Evolutionary conservation across 2,113 vertebrate genomes (phyloP), one percentile per base, ranked within the genome.

Genomic region (Tragelaphus scriptus): DNA sequence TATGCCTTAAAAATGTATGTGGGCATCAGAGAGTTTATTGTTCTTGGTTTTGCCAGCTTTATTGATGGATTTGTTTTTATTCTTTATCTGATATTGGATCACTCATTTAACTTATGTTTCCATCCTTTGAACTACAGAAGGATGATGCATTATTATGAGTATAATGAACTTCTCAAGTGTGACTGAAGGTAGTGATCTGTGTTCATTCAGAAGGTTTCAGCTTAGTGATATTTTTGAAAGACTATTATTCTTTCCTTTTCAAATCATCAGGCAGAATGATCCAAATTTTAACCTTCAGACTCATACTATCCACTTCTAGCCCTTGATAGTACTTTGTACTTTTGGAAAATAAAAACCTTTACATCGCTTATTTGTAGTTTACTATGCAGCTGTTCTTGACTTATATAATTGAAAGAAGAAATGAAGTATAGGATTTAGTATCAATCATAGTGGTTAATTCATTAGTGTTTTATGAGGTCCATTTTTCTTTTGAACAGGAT

Each of bases 401-500:
- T 85, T 61, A 65, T 14, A 21, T 11, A 53, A 49, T 6, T 85
- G 8, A 56, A 44, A 86, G 49, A 88, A 36, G 49, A 90, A 94
- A 47, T 19, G 40, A 82, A 47, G 17, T 32, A 15, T 55, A 77
- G 6, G 23, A 59, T 55, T 85, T 93, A 58, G 58, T 77, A 9
- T 30, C 68, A 40, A n/a, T 59, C 84, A 71, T 26, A 32, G 13
- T 49, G 58, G 40, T 23, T 56, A 59, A 68, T 63, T 47, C 30
- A 65, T 7, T 71, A 49, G 11, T 36, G 23, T 58, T 81, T 91
- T 26, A 44, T 77, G 26, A 97, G 4, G 19, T 47, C 10, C 79
- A 3, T 21, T 32, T 86, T 98, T 53, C 53, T 40, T 95, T 71
- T 65, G 2, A 94, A 56, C 90, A 99, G 99, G 99, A 99, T 59